Conservation (phyloP, 2,888 invertebrate species). For the Drosophila acutilabella region DNA sequence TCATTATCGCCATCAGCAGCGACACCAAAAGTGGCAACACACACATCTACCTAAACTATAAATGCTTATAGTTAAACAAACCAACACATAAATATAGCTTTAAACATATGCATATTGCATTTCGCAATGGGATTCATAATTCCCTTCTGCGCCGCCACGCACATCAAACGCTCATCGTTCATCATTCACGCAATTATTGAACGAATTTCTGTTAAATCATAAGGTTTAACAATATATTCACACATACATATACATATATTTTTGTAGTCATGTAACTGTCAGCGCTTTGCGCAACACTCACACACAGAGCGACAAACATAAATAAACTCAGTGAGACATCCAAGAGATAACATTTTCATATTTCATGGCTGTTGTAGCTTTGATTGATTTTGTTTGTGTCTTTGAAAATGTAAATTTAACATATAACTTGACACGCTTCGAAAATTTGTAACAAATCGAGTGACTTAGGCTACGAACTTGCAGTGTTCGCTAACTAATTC, state of each 20-base stretch:
- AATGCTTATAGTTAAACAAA: constrained; percentile 16
- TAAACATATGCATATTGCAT: constrained; percentile 55
- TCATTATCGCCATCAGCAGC: constrained; percentile 34
- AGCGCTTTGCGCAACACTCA: constrained; percentile 34
- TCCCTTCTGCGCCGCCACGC: constrained; percentile 52
- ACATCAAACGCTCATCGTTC: constrained; percentile 49
- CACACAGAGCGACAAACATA: constrained; percentile 34
- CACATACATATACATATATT: constrained; percentile 22
- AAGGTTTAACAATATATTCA: constrained; percentile 50
- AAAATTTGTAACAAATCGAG: constrained; percentile 20
- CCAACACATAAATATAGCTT: constrained; percentile 22
- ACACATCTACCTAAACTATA: not conserved
- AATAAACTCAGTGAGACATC: constrained; percentile 44
- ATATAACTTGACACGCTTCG: constrained; percentile 66
- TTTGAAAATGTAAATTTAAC: constrained; percentile 67
- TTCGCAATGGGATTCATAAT: constrained; percentile 46
- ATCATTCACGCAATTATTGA: constrained; percentile 74
- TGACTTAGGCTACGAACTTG: constrained; percentile 43
- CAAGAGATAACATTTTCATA: constrained; percentile 69
- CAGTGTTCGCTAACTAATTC: constrained; percentile 1
- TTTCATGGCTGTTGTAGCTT: constrained; percentile 35
- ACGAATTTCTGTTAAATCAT: constrained; percentile 75
- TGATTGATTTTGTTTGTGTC: constrained; percentile 70
- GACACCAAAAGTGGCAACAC: constrained; percentile 21
- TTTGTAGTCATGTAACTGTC: constrained; percentile 74